Percentiles rank a stretch among this genome's conserved stretches.
These are phyloP conservation scores for Ammospiza caudacuta DNA, from an alignment of 2,113 vertebrate genomes.

Conservation along the genomic window DNA sequence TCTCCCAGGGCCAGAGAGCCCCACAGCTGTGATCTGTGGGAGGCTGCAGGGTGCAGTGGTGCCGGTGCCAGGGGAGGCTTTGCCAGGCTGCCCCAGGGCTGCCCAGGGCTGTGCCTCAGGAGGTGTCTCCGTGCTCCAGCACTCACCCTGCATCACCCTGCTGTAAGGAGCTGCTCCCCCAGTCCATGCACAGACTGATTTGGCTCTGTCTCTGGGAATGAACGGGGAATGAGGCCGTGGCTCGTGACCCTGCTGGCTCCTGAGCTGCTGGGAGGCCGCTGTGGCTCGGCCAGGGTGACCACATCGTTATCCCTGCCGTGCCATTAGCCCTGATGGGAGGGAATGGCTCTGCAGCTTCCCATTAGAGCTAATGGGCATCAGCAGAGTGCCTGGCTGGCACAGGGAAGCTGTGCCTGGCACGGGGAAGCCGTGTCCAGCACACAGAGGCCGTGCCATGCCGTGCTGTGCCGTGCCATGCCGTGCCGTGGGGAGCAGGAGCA, in stretches of 20 bases:
- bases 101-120: rapidly evolving
- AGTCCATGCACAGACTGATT: background rate
- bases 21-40: rapidly evolving
- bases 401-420: rapidly evolving
- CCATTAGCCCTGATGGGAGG: background rate
- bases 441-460: rapidly evolving
- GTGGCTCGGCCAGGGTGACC: background rate
- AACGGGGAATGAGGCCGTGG: background rate
- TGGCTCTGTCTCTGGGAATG: background rate
- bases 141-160: background rate
- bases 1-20: background rate
- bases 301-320: background rate
- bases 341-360: slow-evolving; percentile 25
- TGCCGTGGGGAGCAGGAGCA: background rate
- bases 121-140: background rate
- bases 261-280: background rate
- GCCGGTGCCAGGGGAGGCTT: background rate
- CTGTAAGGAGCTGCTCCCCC: background rate
- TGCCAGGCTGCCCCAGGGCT: background rate
- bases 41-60: background rate
- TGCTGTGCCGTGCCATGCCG: rapidly evolving
- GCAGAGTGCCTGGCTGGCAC: background rate
- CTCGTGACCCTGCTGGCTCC: background rate
- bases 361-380: slow-evolving; percentile 38
- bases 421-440: rapidly evolving